Conservation (phyloP, 2,888 invertebrate genomes). For the Lissocephala sabroskyi region DNA sequence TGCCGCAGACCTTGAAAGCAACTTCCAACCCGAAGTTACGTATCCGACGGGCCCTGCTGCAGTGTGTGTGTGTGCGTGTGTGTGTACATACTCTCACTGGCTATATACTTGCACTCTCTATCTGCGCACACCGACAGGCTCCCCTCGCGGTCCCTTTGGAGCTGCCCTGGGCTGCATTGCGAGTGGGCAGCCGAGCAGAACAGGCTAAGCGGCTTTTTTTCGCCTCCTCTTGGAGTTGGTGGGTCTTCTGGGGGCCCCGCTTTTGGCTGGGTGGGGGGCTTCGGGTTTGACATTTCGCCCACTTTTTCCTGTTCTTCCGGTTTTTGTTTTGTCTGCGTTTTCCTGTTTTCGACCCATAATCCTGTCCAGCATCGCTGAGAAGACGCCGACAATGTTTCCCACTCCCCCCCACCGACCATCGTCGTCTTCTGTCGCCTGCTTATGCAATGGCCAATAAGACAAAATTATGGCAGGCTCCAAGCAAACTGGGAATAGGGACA, state of each 20-base stretch:
- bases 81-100: slow-evolving; percentile 33
- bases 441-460: slow-evolving; percentile 50
- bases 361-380: slow-evolving; percentile 43
- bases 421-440: slow-evolving; percentile 18
- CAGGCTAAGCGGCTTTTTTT: slow-evolving; percentile 22
- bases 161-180: slow-evolving; percentile 7
- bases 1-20: slow-evolving; percentile 67
- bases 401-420: not conserved
- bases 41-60: no score
- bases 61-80: slow-evolving; percentile 4
- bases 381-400: no score
- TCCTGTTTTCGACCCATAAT: slow-evolving; percentile 63
- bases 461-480: no score
- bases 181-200: slow-evolving; percentile 42
- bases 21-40: slow-evolving; percentile 32
- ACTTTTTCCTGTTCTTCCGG: slow-evolving; percentile 67
- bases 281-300: slow-evolving; percentile 62
- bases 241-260: no score
- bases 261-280: no score
- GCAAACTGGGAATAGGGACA: no score
- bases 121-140: slow-evolving; percentile 14
- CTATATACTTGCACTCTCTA: slow-evolving; percentile 50
- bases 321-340: slow-evolving; percentile 54
- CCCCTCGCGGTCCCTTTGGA: not conserved
- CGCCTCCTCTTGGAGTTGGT: not conserved